Base-by-base conservation (phyloP, 2,888 invertebrate species). In the Anoncus sp. region DNA sequence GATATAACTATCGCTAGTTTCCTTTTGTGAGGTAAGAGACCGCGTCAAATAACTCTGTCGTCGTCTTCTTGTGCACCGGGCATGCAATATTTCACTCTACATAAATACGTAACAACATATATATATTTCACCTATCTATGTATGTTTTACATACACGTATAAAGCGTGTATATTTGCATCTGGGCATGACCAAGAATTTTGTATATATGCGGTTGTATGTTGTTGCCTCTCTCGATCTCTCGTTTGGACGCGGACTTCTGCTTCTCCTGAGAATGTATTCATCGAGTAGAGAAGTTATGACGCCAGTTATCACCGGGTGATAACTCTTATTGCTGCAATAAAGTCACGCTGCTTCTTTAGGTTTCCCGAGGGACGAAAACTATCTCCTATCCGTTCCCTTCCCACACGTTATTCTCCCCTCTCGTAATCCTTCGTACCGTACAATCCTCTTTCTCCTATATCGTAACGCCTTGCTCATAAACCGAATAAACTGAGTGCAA, bases 321-420 rank as follows among this genome's bases (percentile, higher is more conserved):
- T 87, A 87, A 86, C 86, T 87, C 86, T 86, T 87, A 87, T 87
- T 86, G 85, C 86, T 79, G 83, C 83, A 85, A 87, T 87, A 86
- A 87, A 87, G 83, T 83, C 81, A 66, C 79, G 74, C 75, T 66
- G 63, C 67, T 73, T 73, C 67, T 75, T 43, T 49, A 67, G 59
- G 43, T 69, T 47, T 67, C 80, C 69, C 27, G 40, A 59, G 77
- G 51, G 72, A 72, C 62, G 75, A 75, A 35, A 49, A 38, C 45
- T 43, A 38, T 53, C 62, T 63, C 65, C 45, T 55, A 63, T 65
- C 47, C 47, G 22, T 59, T 53, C 45, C 45, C 53, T 27, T n/a
- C n/a, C n/a, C 38, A 10, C 20, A 43, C 16, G 18, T 31, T 35
- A 27, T 45, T 65, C 63, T 63, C 55, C 51, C 65, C 27, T 53